Evolutionary conservation across 2,113 vertebrate species (phyloP).

Genomic region (Megaceryle maxima): DNA sequence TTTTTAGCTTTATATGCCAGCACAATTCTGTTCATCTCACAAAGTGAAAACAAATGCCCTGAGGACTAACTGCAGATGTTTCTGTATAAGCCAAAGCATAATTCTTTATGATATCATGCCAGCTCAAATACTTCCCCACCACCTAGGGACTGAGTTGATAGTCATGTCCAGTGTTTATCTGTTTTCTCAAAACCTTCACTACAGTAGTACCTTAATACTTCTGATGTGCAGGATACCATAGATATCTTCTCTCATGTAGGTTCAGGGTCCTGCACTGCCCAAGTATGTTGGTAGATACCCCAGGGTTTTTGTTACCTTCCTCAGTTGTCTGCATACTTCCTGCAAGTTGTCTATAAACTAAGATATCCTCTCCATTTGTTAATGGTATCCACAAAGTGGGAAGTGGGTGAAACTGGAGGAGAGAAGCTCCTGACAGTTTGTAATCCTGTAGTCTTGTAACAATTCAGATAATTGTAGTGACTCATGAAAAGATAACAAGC

Average conservation of each 20-base stretch:
- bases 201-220: neutral
- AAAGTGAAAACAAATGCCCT: neutral
- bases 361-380: neutral
- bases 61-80: neutral
- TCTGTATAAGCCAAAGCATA: neutral
- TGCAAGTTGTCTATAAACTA: neutral
- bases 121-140: neutral
- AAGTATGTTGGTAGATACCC: fast-evolving
- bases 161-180: neutral
- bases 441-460: neutral
- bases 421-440: neutral
- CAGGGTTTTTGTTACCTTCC: neutral
- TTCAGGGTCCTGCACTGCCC: neutral
- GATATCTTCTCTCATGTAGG: neutral
- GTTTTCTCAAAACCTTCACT: neutral
- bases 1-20: neutral
- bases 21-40: neutral
- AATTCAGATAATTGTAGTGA: neutral
- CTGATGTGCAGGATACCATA: neutral
- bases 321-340: neutral
- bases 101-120: neutral
- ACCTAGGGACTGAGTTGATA: neutral
- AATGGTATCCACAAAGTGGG: neutral
- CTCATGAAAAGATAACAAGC: neutral
- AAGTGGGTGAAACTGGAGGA: neutral